Base-by-base conservation (phyloP, 2,797 vertebrate genomes). In the Avahi laniger region DNA sequence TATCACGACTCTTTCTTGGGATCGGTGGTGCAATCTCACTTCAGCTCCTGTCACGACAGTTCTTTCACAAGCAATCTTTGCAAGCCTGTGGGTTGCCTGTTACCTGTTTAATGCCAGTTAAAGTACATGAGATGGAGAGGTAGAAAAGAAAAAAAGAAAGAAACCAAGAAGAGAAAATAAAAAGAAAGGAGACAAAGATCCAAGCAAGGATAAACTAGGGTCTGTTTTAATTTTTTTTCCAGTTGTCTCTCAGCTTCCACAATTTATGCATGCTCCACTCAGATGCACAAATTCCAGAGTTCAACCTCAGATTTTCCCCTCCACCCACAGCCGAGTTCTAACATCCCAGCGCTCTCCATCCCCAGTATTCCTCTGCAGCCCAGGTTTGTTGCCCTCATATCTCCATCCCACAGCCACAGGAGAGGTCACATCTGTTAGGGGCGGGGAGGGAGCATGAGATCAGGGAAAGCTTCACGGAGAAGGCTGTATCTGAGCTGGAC, bases 151-250 rank as follows among this genome's bases (percentile, higher is more conserved):
- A 41, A 22, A 20, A 2, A 26, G 59, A 41, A 54, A 11, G n/a
- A 26, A 15, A 14, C 20, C 24, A 35, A 20, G 59, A 30, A 59
- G 11, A 35, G 6, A 52, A 46, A 78, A 82, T 20, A 28, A 61
- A 87, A 61, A 26, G 10, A 92, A 84, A 89, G 6, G 30, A 93
- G 35, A 65, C 46, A 92, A 94, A 8, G 7, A 69, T 95, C 30
- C 24, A 75, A 76, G 38, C 10, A 69, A 79, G 50, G 57, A 65
- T 87, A 87, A 92, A 33, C 52, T 94, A 4, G 2, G 4, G 9
- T 90, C 30, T 61, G 0, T 84, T 94, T 95, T 79, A 79, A 41
- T 92, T 92, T 15, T 75, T 89, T 94, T 82, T 82, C 57, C 2
- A 57, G n/a, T 91, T 91, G 48, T 52, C n/a, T 67, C 57, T 80